These are phyloP conservation scores for Liodrosophila aerea DNA, from an alignment of 2,888 invertebrate species.

Conservation along the genomic window DNA sequence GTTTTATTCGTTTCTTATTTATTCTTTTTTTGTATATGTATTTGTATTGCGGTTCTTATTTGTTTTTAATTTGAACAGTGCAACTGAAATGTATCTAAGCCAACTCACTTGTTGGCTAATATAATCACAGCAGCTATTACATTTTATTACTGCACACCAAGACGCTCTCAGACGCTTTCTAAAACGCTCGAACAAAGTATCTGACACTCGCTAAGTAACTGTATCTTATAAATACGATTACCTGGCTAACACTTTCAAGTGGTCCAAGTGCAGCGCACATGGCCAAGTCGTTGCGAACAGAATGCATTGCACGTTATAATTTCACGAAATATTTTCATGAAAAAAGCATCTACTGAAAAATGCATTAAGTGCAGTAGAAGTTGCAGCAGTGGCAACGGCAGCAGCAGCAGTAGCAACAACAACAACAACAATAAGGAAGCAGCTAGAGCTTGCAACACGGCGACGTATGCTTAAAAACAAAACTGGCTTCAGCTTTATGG, in stretches of 20 bases:
- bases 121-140: slow-evolving; percentile 33
- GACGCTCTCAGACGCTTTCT: slow-evolving; percentile 13
- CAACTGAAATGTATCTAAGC: no score
- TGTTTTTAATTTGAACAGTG: no score
- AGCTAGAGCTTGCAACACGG: slow-evolving; percentile 27
- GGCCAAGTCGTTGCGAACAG: slow-evolving; percentile 42
- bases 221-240: slow-evolving; percentile 76
- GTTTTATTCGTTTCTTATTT: no score
- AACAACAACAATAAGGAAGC: slow-evolving; percentile 40
- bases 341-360: slow-evolving; percentile 78
- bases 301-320: slow-evolving; percentile 69
- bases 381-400: slow-evolving; percentile 44
- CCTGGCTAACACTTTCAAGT: slow-evolving; percentile 52
- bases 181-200: slow-evolving; percentile 53
- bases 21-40: no score
- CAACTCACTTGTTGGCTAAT: no score
- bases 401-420: slow-evolving; percentile 26
- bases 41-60: no score
- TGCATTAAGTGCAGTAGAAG: slow-evolving; percentile 79
- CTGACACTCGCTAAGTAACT: slow-evolving; percentile 52
- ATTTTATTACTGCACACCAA: slow-evolving; percentile 36
- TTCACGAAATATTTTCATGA: slow-evolving; percentile 74
- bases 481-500: slow-evolving; percentile 73
- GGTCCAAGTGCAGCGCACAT: slow-evolving; percentile 53
- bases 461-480: slow-evolving; percentile 61